phyloP scores from a whole-genome alignment of 1,140 invertebrate species.

The Caenorhabditis briggsae region DNA sequence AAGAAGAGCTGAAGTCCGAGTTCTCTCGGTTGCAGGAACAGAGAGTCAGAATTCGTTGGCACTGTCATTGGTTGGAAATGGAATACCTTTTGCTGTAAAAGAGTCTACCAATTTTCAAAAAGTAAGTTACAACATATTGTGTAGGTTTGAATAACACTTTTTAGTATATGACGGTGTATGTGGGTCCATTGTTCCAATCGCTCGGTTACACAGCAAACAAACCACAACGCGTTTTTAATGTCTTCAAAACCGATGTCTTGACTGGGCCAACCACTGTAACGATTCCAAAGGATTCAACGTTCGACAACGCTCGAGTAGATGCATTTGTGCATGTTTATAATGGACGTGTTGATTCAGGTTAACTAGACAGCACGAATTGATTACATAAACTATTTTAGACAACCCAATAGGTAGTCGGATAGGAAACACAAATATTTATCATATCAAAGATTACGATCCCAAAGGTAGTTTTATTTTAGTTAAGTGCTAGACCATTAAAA shows the following conservation, averaged over 20 bases:
- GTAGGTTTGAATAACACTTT: neutral
- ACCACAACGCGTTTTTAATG: neutral
- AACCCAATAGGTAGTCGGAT: neutral
- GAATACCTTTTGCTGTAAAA: neutral
- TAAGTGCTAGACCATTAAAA: no score
- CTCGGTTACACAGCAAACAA: neutral
- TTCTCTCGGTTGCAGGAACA: neutral
- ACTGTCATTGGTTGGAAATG: constrained; percentile 9
- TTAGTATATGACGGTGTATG: neutral
- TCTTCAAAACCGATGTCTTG: neutral
- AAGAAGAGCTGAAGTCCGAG: constrained; percentile 5
- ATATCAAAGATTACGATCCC: neutral
- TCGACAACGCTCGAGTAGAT: neutral
- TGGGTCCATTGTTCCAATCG: neutral
- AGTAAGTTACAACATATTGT: neutral
- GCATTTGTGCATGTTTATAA: neutral
- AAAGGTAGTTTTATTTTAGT: no score
- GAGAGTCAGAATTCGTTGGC: neutral
- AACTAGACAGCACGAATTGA: no score
- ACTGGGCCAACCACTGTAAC: neutral
- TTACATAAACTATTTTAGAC: neutral
- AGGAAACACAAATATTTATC: no score
- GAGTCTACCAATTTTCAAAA: neutral
- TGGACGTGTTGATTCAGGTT: neutral
- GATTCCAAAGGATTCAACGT: neutral